phyloP scores from a whole-genome alignment of 2,797 vertebrate species.

The Okamejei kenojei region DNA sequence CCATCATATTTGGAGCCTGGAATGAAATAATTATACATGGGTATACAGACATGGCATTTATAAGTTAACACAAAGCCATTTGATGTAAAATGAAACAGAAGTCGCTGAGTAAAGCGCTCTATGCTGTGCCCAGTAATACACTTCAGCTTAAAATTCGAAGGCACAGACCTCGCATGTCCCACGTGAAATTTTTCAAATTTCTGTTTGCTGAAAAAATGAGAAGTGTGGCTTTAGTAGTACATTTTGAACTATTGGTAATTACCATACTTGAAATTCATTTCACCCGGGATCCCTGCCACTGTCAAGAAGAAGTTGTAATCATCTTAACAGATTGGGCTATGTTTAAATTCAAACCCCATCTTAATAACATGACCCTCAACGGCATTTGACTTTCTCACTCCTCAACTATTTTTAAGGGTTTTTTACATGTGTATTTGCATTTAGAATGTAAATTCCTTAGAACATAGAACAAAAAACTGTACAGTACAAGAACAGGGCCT shows the following conservation, averaged over 20 bases:
- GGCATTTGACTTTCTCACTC: background rate
- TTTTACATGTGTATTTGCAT: background rate
- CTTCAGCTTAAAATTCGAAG: background rate
- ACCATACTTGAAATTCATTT: too few relatives aligned
- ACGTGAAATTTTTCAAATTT: background rate
- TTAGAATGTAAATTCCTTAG: background rate
- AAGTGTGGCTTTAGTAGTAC: background rate
- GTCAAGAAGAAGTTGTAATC: background rate
- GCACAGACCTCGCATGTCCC: background rate
- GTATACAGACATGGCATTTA: background rate
- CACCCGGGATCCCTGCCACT: background rate
- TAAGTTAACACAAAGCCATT: background rate
- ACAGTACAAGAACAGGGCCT: too few relatives aligned
- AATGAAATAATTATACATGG: background rate
- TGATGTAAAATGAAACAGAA: background rate
- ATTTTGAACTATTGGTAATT: background rate
- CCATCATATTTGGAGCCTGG: too few relatives aligned
- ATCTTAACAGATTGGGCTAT: background rate
- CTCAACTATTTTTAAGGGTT: background rate
- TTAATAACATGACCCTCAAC: background rate
- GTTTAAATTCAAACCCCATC: background rate
- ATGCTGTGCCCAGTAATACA: background rate
- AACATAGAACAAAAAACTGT: too few relatives aligned
- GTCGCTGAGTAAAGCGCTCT: background rate
- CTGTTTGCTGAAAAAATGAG: background rate